A percentile compares a stretch with the other conserved stretches of the same genome.
Evolutionary conservation across 2,113 vertebrate species (phyloP).

Genomic region (Alces alces): DNA sequence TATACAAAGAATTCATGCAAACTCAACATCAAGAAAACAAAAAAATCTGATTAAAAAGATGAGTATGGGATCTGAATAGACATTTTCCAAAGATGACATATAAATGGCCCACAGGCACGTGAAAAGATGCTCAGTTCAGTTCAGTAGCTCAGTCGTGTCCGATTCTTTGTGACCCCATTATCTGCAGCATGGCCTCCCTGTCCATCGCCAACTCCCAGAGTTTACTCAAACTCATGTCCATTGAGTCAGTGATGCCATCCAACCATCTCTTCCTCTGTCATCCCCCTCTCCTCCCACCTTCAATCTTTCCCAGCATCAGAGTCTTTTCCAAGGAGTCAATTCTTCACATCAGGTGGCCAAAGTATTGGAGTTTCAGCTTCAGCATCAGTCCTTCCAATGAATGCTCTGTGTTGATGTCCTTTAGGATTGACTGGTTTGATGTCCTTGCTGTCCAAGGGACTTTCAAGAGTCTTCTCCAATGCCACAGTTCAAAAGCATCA

Average conservation of each 20-base stretch:
- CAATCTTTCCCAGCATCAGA: neutral
- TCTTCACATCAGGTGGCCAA: neutral
- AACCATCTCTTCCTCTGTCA: neutral
- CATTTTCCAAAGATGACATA: neutral
- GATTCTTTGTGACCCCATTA: neutral
- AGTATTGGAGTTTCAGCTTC: neutral
- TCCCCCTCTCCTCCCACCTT: neutral
- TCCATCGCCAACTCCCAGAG: too few species aligned
- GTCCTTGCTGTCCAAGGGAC: neutral
- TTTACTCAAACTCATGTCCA: too few species aligned
- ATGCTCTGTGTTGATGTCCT: neutral
- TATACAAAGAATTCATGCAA: neutral
- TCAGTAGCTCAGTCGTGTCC: fast-evolving
- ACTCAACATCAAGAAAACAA: neutral
- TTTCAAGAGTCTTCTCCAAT: neutral
- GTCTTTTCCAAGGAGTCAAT: neutral
- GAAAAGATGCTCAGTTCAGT: neutral
- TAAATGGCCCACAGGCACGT: neutral
- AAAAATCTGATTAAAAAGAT: neutral
- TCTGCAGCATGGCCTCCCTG: too few species aligned
- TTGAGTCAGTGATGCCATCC: too few species aligned
- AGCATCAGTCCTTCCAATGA: neutral
- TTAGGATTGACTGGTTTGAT: neutral
- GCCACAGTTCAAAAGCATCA: neutral
- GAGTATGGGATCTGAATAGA: neutral